Conservation (phyloP, 2,797 vertebrate species). For the Acridotheres tristis region DNA sequence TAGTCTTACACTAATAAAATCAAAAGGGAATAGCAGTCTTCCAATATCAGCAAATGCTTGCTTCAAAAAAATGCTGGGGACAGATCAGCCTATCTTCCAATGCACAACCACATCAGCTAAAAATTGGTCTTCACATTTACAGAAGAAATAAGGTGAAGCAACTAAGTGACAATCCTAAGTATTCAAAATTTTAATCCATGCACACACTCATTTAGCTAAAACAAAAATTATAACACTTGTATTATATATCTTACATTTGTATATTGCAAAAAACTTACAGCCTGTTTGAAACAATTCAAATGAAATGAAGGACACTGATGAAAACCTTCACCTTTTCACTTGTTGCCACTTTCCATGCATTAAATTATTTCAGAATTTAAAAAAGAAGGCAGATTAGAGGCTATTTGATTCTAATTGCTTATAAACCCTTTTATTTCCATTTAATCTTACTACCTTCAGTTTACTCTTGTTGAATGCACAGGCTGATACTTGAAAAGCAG, state of each 20-base stretch:
- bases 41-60: neutral
- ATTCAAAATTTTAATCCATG: neutral
- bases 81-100: neutral
- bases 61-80: neutral
- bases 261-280: neutral
- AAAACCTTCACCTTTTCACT: neutral
- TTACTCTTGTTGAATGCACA: conserved; percentile 84
- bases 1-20: neutral
- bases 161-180: neutral
- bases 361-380: neutral
- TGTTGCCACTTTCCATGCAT: neutral
- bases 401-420: neutral
- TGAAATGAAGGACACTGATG: neutral
- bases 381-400: neutral
- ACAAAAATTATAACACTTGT: neutral
- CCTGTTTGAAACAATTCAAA: neutral
- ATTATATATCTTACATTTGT: neutral
- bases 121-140: neutral
- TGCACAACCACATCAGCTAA: neutral
- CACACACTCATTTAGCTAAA: neutral
- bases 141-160: neutral
- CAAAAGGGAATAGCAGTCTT: neutral
- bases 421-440: neutral
- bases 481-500: conserved; percentile 81
- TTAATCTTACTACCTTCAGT: conserved; percentile 73